Base-by-base conservation (phyloP, 2,888 invertebrate species). In the Meliscaeva auricollis region DNA sequence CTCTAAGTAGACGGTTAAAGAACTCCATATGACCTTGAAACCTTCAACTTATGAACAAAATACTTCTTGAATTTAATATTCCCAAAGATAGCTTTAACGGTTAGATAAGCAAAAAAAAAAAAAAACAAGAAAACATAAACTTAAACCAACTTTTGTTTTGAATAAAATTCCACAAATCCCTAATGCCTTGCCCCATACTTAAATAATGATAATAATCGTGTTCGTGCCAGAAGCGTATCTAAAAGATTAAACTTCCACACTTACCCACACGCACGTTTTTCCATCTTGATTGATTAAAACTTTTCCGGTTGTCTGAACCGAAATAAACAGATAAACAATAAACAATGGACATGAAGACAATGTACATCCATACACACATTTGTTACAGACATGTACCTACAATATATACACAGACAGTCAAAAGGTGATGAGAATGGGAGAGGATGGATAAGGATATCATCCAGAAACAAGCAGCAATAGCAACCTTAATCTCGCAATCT, bases 221-320 rank as follows among this genome's bases (percentile, higher is more conserved):
- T 62, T 62, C 44, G 26, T 64, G 64, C 64, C 77, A 54, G 4
- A 38, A 46, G 9, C 22, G 1, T 52, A 52, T 73, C 41, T 22
- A 35, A 62, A 17, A 30, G 60, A 60, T 69, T 52, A 75, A 74
- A 13, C 52, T 46, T 17, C 17, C 6, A 56, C 60, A 20, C 41
- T 41, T n/a, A 35, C 41, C 22, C 77, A 62, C 54, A 74, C 56
- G 68, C 73, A 78, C 78, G 78, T 56, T 68, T 26, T 44, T 48
- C 30, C 69, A 69, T 83, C 60, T 69, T 83, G 83, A 83, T 83
- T 83, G 83, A 83, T 83, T 83, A 83, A 78, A 83, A 62, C 41
- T 64, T 73, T 83, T 79, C 79, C 69, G 50, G 74, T 83, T 78
- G 74, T 83, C 78, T 69, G 64, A 44, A 74, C 78, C 62, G 30